Evolutionary conservation across 2,797 vertebrate genomes (phyloP), one percentile per base, ranked within the genome.

Genomic region (Phylloscopus collybita): DNA sequence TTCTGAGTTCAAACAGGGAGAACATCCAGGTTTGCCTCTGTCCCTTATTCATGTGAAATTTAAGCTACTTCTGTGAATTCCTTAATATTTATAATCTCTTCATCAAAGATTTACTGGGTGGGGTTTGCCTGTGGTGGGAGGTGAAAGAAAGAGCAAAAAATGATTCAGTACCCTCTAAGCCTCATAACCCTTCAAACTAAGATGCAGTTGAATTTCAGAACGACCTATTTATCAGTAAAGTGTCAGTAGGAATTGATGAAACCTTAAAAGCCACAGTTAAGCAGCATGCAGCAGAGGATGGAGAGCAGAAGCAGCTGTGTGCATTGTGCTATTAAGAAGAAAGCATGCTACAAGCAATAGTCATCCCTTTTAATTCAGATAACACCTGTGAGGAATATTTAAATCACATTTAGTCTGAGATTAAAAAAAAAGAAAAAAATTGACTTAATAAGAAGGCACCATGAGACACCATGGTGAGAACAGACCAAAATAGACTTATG

Each of bases 201-300:
- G 87, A 95, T 95, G 93, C 49, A 72, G 95, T 76, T 88, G 96
- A 95, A 95, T 95, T 95, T 94, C 73, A 79, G 87, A 94, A 92
- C 0, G 30, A 94, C 89, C 72, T 75, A 80, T 73, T 90, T 96
- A 90, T 86, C 91, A 62, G 71, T 47, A 51, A 96, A 86, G 57
- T 81, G 80, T 92, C 79, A 38, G 75, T 44, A 53, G 80, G 64
- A 90, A 93, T 88, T 94, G 93, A 96, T 93, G 96, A 94, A 97
- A 88, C 91, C 71, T 95, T 95, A 95, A 97, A 96, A 96, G 80
- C 70, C 72, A 86, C 50, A 88, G 93, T 96, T 95, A 96, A 97
- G 76, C 96, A 96, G 95, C 94, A 83, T 85, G 93, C 36, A 88
- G 86, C 80, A 80, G 64, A 93, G 70, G 91, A 83, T 81, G 76